Conservation (phyloP, 2,113 vertebrate species). For the Regulus satrapa region DNA sequence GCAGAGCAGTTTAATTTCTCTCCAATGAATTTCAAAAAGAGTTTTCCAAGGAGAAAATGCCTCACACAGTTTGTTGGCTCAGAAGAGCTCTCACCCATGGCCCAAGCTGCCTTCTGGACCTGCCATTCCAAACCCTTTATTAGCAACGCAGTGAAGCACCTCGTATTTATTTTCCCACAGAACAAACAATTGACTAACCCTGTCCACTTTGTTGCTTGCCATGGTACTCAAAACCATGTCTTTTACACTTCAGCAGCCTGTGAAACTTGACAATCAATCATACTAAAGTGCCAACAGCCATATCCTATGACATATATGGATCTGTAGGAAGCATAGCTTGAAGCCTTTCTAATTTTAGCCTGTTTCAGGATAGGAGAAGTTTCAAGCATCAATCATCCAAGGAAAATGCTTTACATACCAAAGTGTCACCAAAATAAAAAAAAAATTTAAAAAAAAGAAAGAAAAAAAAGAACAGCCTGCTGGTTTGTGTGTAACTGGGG, state of each 20-base stretch:
- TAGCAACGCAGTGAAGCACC: background rate
- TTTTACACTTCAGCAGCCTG: background rate
- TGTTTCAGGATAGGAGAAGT: background rate
- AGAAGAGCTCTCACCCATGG: background rate
- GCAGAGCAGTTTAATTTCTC: background rate
- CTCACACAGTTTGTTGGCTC: background rate
- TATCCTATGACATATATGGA: background rate
- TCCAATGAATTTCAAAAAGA: background rate
- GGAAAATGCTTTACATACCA: background rate
- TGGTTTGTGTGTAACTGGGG: background rate
- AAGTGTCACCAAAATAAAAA: background rate
- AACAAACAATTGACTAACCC: background rate
- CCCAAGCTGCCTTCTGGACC: background rate
- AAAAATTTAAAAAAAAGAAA: background rate
- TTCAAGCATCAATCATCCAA: background rate
- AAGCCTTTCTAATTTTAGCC: conserved; percentile 2
- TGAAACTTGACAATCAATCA: background rate
- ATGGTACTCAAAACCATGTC: background rate
- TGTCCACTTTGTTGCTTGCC: background rate
- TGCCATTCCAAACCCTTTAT: background rate
- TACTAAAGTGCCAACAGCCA: background rate
- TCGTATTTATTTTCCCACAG: background rate
- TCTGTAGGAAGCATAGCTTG: background rate
- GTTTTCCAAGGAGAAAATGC: background rate
- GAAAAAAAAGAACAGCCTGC: background rate